Conservation (phyloP, 1,140 invertebrate species). For the Pseudobourletiella spinata region DNA sequence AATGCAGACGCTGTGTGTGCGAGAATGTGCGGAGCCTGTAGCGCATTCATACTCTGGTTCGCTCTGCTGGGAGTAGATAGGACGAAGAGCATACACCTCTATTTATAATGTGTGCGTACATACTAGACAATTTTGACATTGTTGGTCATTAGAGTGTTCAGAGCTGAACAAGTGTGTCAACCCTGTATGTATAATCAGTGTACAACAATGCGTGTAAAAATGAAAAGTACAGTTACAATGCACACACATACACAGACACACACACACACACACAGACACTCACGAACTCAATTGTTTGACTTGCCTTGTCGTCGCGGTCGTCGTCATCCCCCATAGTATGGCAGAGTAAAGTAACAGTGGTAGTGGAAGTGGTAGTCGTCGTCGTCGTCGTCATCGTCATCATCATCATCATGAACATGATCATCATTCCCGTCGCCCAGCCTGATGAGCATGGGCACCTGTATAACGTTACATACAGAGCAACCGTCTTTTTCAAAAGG, state of each 20-base stretch:
- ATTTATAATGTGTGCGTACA: too few relatives aligned
- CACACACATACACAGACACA: neutral
- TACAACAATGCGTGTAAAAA: neutral
- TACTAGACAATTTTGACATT: constrained; percentile 12
- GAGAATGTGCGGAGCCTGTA: too few relatives aligned
- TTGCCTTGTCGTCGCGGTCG: neutral
- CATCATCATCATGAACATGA: too few relatives aligned
- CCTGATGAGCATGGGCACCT: neutral
- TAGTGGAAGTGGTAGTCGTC: too few relatives aligned
- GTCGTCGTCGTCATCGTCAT: too few relatives aligned
- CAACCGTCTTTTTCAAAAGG: too few relatives aligned
- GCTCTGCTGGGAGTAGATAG: too few relatives aligned
- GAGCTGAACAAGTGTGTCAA: constrained; percentile 9
- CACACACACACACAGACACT: neutral
- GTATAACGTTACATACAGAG: too few relatives aligned
- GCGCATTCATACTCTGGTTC: too few relatives aligned
- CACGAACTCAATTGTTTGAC: neutral
- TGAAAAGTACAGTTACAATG: neutral
- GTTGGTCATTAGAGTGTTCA: constrained; percentile 12
- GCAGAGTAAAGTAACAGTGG: too few relatives aligned
- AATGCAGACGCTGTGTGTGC: too few relatives aligned
- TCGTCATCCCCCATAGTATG: too few relatives aligned
- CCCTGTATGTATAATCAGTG: neutral
- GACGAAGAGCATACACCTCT: neutral
- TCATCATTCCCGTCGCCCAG: neutral